phyloP scores from a whole-genome alignment of 2,888 invertebrate species.

The Chalcosyrphus nemorum region DNA sequence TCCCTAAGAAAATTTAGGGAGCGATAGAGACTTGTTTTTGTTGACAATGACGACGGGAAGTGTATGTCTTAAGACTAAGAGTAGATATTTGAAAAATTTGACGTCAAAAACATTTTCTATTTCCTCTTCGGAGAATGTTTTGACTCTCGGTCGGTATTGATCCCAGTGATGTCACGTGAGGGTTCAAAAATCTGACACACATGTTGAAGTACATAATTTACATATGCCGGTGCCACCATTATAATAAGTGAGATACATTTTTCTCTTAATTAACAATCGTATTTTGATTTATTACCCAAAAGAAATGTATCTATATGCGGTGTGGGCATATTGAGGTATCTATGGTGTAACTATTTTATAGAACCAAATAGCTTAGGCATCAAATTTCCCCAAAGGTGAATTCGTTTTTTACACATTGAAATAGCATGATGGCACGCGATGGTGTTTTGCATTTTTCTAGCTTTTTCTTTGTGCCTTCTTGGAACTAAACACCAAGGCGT shows the following conservation, averaged over 20 bases:
- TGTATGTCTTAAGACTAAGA: slow-evolving; percentile 27
- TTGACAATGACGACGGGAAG: slow-evolving; percentile 33
- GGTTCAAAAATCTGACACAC: slow-evolving; percentile 31
- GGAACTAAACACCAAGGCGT: slow-evolving; percentile 62
- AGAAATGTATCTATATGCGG: too few species aligned
- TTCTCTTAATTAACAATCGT: slow-evolving; percentile 53
- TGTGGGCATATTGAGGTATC: neutral
- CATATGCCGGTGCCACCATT: slow-evolving; percentile 48
- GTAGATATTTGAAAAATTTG: slow-evolving; percentile 51
- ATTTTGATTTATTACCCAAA: slow-evolving; percentile 66
- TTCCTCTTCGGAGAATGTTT: slow-evolving; percentile 32
- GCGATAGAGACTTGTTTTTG: slow-evolving; percentile 43
- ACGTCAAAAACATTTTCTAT: slow-evolving; percentile 36
- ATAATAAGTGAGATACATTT: neutral
- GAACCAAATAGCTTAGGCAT: too few species aligned
- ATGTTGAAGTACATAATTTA: slow-evolving; percentile 53
- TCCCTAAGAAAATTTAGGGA: slow-evolving; percentile 25
- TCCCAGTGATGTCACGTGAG: slow-evolving; percentile 36
- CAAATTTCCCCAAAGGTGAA: slow-evolving; percentile 43
- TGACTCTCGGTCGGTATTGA: slow-evolving; percentile 31
- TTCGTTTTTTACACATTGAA: slow-evolving; percentile 76
- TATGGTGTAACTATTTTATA: slow-evolving; percentile 7
- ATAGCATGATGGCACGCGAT: slow-evolving; percentile 82
- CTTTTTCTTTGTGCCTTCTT: slow-evolving; percentile 20
- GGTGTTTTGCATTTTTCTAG: slow-evolving; percentile 66